Conservation (phyloP, 1,140 invertebrate genomes). For the Diprion similis region DNA sequence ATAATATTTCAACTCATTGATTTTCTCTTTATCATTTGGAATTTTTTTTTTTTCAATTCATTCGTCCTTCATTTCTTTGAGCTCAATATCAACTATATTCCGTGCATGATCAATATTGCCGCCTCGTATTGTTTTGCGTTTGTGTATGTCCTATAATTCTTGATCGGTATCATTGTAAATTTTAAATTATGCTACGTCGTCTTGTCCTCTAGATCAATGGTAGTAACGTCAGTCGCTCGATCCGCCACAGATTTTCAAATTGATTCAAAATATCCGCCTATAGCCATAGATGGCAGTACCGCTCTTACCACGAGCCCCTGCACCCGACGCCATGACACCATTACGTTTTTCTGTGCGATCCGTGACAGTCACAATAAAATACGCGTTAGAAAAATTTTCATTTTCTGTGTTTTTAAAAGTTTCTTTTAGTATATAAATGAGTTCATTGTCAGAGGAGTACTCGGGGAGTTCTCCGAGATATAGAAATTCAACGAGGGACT, state of each 20-base stretch:
- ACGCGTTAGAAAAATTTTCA: conserved; percentile 18
- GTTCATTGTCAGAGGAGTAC: not conserved
- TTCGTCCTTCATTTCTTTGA: too few species aligned
- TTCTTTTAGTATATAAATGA: conserved; percentile 13
- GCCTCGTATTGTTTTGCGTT: too few species aligned
- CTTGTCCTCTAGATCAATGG: conserved; percentile 12
- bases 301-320: conserved; percentile 18
- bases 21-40: too few species aligned
- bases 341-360: conserved; percentile 28
- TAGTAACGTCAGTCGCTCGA: conserved; percentile 24
- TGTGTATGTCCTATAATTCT: too few species aligned
- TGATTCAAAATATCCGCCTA: conserved; percentile 9
- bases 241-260: conserved; percentile 12
- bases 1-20: too few species aligned
- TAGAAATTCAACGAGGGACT: not conserved
- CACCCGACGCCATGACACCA: conserved; percentile 18
- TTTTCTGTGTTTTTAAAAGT: conserved; percentile 11
- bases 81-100: too few species aligned
- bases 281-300: conserved; percentile 1
- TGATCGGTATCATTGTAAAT: too few species aligned
- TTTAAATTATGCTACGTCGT: conserved; percentile 35
- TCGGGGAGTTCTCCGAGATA: conserved; percentile 3
- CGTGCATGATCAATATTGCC: too few species aligned
- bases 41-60: too few species aligned
- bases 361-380: conserved; percentile 21